These are phyloP conservation scores for Achroia grisella DNA, from an alignment of 1,140 invertebrate species.

Conservation along the genomic window DNA sequence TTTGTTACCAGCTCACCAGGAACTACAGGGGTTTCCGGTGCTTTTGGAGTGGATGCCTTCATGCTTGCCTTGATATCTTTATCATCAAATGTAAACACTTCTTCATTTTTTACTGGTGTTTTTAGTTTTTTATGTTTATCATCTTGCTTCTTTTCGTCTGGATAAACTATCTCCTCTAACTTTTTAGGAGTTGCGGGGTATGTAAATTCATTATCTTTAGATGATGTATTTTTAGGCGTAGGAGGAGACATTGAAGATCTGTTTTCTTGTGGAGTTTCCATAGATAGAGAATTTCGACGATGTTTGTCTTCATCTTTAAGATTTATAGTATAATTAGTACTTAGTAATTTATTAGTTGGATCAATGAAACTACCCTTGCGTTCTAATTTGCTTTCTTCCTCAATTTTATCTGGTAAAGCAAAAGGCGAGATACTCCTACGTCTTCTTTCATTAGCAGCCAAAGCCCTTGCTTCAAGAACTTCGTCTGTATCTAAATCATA, in stretches of 20 bases:
- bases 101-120: slow-evolving; percentile 37
- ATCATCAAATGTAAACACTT: slow-evolving; percentile 31
- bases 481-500: slow-evolving; percentile 66
- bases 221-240: slow-evolving; percentile 33
- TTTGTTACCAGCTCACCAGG: slow-evolving; percentile 54
- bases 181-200: slow-evolving; percentile 50
- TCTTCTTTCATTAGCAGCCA: slow-evolving; percentile 60
- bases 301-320: slow-evolving; percentile 57
- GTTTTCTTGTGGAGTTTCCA: slow-evolving; percentile 26
- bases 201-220: slow-evolving; percentile 45
- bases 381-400: slow-evolving; percentile 42
- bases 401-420: slow-evolving; percentile 52
- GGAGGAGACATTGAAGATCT: slow-evolving; percentile 43
- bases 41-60: slow-evolving; percentile 20
- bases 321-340: slow-evolving; percentile 56
- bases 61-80: slow-evolving; percentile 29
- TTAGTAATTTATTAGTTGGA: slow-evolving; percentile 65
- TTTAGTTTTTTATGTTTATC: slow-evolving; percentile 28
- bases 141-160: slow-evolving; percentile 42
- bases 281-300: slow-evolving; percentile 38
- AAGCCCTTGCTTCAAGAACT: slow-evolving; percentile 55
- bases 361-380: slow-evolving; percentile 71
- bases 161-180: slow-evolving; percentile 50
- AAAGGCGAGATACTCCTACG: slow-evolving; percentile 71
- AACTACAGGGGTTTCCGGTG: slow-evolving; percentile 20